Evolutionary conservation across 2,888 invertebrate species (phyloP).

Genomic region (Drosophila ezoana): DNA sequence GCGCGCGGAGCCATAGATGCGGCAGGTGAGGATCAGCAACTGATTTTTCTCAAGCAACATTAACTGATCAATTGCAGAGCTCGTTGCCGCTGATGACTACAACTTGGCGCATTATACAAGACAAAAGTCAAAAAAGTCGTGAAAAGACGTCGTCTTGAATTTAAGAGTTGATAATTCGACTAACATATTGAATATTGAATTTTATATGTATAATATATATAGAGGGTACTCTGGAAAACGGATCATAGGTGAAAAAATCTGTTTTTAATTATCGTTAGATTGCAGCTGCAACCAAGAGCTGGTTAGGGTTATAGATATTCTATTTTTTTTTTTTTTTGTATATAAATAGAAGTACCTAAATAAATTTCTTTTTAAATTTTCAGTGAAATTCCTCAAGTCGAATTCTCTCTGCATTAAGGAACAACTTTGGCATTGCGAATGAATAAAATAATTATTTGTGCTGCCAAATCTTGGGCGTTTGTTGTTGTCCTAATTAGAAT

Average conservation of each 20-base stretch:
- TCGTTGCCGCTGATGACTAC: conserved; percentile 17
- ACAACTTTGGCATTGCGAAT: conserved; percentile 1
- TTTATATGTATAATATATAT: too few species aligned
- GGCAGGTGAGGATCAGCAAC: conserved; percentile 4
- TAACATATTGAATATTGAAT: too few species aligned
- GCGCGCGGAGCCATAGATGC: not conserved
- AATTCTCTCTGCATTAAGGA: not conserved
- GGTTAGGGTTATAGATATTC: too few species aligned
- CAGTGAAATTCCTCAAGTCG: not conserved
- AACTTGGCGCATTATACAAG: not conserved
- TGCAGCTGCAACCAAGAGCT: too few species aligned
- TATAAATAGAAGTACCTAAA: not conserved
- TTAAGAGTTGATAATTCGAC: not conserved
- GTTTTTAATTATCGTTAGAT: too few species aligned
- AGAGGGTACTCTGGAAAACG: too few species aligned
- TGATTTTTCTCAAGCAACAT: too few species aligned
- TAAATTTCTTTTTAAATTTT: not conserved
- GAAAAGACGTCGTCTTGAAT: not conserved
- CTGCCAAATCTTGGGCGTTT: not conserved
- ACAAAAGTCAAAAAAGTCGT: not conserved
- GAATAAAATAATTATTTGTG: conserved; percentile 11
- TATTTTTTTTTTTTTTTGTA: too few species aligned
- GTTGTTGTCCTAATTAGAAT: conserved; percentile 14
- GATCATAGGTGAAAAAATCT: too few species aligned
- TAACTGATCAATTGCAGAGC: not conserved